Percentiles rank a stretch among this genome's conserved stretches.
Conservation (phyloP, 2,888 invertebrate species). For the Acanthacorydalis orientalis region DNA sequence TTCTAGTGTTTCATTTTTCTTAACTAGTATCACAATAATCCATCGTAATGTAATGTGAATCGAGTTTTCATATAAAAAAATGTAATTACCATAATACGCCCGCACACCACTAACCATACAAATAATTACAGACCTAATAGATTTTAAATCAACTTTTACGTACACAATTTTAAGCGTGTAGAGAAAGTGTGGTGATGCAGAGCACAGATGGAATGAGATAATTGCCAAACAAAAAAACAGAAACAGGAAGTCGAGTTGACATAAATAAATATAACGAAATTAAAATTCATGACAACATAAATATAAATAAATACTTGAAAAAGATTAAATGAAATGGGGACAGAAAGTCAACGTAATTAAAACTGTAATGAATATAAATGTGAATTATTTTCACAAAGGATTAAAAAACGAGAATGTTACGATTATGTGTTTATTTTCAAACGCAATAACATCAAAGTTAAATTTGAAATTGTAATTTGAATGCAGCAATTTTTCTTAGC, state of each 20-base stretch:
- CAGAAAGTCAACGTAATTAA: constrained; percentile 21
- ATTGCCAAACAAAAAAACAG: constrained; percentile 1
- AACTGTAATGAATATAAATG: constrained; percentile 23
- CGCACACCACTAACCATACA: too few species aligned
- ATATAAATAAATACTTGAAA: constrained; percentile 20
- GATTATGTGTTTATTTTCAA: background rate
- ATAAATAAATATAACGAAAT: constrained; percentile 15
- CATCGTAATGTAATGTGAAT: too few species aligned
- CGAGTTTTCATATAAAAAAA: too few species aligned
- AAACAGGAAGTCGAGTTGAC: constrained; percentile 9
- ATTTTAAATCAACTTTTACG: too few species aligned
- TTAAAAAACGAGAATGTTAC: background rate
- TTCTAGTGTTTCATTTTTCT: too few species aligned
- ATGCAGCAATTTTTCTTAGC: background rate
- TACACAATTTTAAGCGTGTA: too few species aligned
- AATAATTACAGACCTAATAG: too few species aligned
- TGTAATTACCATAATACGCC: too few species aligned
- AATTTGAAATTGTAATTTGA: background rate
- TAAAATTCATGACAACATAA: constrained; percentile 23
- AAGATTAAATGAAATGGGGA: constrained; percentile 17
- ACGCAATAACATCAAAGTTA: background rate
- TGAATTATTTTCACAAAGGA: constrained; percentile 12
- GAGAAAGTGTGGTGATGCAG: too few species aligned
- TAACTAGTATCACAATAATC: too few species aligned
- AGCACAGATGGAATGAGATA: too few species aligned